Base-by-base conservation (phyloP, 1,140 invertebrate species). In the Carposina sasakii region DNA sequence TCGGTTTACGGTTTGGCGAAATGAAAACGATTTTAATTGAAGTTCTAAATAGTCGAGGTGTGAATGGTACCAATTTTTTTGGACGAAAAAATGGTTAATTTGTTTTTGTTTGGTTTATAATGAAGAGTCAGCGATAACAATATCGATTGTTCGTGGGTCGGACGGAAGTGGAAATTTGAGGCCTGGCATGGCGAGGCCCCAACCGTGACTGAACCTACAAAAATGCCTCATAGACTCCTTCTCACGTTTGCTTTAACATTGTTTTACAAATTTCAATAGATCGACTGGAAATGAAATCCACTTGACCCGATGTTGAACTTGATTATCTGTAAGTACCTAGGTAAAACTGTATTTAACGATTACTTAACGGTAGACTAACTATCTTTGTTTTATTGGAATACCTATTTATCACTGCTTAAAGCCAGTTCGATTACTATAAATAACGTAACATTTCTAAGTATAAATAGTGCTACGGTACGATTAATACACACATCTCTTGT, bases 141-240 rank as follows among this genome's bases (percentile, higher is more conserved):
- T 75, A 75, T 75, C 69, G 71, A 76, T 77, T 76, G 66, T 78
- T 63, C 60, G 63, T 66, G 61, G 59, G 63, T 55, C 57, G 55
- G 45, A 55, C 73, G 72, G 75, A 78, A 73, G 75, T 76, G 59
- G 71, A 73, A 71, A 76, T 75, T 67, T 67, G 66, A 76, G 63
- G 61, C 67, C 63, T 58, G 63, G 51, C 64, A 72, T 65, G 60
- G 61, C 52, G 61, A 60, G 56, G 56, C 60, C 54, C 53, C 52
- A 63, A 74, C 63, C 75, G 72, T 76, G 71, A 78, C 72, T 66
- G 71, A 69, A 60, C 63, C 60, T 66, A 76, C 66, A 72, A n/a
- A n/a, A 74, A 69, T 62, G 59, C 57, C 64, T 60, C 50, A 62
- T 56, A 60, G 57, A 53, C 53, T 47, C 44, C 46, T 41, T 52